Evolutionary conservation across 2,113 vertebrate genomes (phyloP).

Genomic region (Datnioides undecimradiatus): DNA sequence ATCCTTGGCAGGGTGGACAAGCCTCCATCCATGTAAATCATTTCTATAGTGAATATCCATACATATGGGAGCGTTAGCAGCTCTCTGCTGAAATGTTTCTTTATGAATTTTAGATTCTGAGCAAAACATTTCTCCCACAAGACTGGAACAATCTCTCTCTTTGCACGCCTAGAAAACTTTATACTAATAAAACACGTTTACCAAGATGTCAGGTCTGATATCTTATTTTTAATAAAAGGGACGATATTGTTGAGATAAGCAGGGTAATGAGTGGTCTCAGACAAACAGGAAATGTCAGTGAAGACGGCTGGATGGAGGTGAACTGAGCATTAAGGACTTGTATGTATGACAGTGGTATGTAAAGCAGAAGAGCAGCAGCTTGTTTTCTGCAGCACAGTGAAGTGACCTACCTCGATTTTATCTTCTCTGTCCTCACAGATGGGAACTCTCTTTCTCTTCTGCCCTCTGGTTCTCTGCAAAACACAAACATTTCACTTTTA

Average conservation of each 20-base stretch:
- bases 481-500: slow-evolving; percentile 36
- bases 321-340: background rate
- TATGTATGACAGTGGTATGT: background rate
- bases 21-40: background rate
- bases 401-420: slow-evolving; percentile 89
- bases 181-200: background rate
- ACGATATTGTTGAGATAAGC: background rate
- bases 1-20: too few species aligned
- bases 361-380: background rate
- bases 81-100: background rate
- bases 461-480: slow-evolving; percentile 95
- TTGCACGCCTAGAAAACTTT: background rate
- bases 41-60: background rate
- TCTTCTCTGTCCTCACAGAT: slow-evolving; percentile 90
- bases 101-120: background rate
- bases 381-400: background rate
- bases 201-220: background rate
- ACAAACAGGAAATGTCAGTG: background rate
- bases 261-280: background rate
- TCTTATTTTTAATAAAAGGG: background rate
- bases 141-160: background rate
- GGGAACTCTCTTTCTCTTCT: slow-evolving; percentile 92
- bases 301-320: slow-evolving; percentile 7
- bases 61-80: background rate
- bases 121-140: background rate